Evolutionary conservation across 2,888 invertebrate genomes (phyloP).

Genomic region (Pandemis cinnamomeana): DNA sequence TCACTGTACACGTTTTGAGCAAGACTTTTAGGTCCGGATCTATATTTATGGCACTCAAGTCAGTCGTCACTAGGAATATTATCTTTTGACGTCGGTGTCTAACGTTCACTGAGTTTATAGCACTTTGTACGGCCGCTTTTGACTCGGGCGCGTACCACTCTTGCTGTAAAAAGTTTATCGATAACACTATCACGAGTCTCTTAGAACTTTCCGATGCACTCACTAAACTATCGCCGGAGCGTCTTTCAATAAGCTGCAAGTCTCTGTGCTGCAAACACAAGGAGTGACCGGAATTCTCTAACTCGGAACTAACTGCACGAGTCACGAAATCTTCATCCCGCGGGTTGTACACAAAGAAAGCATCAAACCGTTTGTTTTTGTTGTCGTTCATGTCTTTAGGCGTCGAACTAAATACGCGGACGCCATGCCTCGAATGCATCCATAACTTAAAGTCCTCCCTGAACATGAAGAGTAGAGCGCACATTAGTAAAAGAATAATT

Average conservation of each 20-base stretch:
- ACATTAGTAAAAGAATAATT: slow-evolving; percentile 87
- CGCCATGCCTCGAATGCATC: slow-evolving; percentile 91
- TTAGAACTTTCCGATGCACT: slow-evolving; percentile 86
- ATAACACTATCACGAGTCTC: slow-evolving; percentile 91
- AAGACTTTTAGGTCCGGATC: slow-evolving; percentile 91
- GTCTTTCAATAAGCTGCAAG: slow-evolving; percentile 84
- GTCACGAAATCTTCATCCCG: slow-evolving; percentile 90
- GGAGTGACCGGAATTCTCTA: slow-evolving; percentile 87
- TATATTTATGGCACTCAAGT: slow-evolving; percentile 86
- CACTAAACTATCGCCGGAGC: slow-evolving; percentile 81
- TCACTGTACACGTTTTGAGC: slow-evolving; percentile 89
- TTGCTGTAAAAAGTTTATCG: slow-evolving; percentile 91
- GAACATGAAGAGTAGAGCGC: slow-evolving; percentile 89
- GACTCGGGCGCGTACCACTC: slow-evolving; percentile 94
- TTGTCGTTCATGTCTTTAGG: slow-evolving; percentile 82
- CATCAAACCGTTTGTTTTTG: slow-evolving; percentile 91
- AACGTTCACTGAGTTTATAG: slow-evolving; percentile 87
- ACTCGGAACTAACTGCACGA: slow-evolving; percentile 88
- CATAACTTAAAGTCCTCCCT: slow-evolving; percentile 91
- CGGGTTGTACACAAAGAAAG: slow-evolving; percentile 94
- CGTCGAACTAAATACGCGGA: slow-evolving; percentile 88
- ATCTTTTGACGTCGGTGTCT: slow-evolving; percentile 86
- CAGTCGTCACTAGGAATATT: slow-evolving; percentile 82
- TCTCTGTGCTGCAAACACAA: slow-evolving; percentile 89
- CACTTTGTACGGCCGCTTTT: slow-evolving; percentile 91